These are phyloP conservation scores for Tribolium castaneum DNA, from an alignment of 1,140 invertebrate genomes.

Conservation along the genomic window DNA sequence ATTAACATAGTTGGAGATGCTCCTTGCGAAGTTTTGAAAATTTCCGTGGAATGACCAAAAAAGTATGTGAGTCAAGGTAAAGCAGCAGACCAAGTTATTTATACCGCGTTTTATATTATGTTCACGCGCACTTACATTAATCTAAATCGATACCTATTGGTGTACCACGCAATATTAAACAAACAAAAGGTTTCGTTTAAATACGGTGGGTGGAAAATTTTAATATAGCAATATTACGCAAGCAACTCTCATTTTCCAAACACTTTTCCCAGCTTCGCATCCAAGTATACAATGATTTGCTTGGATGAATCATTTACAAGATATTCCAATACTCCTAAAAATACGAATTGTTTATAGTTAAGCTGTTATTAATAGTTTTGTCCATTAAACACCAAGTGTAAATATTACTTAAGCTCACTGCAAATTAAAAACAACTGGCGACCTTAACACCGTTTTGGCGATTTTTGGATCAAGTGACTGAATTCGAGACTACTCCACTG, in stretches of 20 bases:
- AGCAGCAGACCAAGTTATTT: conserved; percentile 40
- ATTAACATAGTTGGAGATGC: conserved; percentile 12
- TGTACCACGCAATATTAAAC: conserved; percentile 40
- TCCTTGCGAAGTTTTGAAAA: no score
- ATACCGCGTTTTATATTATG: conserved; percentile 42
- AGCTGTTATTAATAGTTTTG: conserved; percentile 40
- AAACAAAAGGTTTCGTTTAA: conserved; percentile 32
- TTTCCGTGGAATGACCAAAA: conserved; percentile 15
- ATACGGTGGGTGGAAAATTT: conserved; percentile 33
- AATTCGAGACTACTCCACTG: background rate
- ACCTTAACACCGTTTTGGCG: conserved; percentile 35
- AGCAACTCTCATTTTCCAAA: conserved; percentile 28
- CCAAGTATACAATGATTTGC: conserved; percentile 21
- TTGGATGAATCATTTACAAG: conserved; percentile 28
- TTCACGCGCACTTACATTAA: conserved; percentile 43
- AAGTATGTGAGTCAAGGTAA: conserved; percentile 43
- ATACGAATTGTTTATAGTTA: conserved; percentile 39
- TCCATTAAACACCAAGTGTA: conserved; percentile 40
- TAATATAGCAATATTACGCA: conserved; percentile 27
- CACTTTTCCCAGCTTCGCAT: background rate
- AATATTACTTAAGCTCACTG: conserved; percentile 39
- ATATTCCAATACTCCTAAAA: conserved; percentile 41
- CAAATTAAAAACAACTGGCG: conserved; percentile 38
- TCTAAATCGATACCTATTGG: conserved; percentile 44
- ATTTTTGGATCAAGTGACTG: background rate